These are phyloP conservation scores for Pavo muticus DNA, from an alignment of 2,113 vertebrate genomes.

Conservation along the genomic window DNA sequence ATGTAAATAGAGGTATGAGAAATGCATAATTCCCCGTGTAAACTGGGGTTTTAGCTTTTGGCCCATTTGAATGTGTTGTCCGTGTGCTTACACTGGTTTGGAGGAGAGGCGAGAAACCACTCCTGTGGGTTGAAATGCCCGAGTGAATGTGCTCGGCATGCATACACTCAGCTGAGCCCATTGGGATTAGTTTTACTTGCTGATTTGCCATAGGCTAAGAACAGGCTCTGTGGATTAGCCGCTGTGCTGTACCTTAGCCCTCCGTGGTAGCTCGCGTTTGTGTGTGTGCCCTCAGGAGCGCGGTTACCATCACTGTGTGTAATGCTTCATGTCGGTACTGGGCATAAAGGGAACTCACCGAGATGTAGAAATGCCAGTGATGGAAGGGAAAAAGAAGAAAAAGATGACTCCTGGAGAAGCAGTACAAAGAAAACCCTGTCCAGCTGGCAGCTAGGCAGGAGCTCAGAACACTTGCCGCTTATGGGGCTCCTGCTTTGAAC, in stretches of 20 bases:
- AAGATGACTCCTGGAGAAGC: neutral
- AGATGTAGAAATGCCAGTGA: neutral
- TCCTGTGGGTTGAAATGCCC: neutral
- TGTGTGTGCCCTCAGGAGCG: neutral
- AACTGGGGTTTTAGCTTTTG: neutral
- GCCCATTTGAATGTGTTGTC: neutral
- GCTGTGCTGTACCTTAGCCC: neutral
- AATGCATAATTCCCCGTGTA: neutral
- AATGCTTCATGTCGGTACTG: neutral
- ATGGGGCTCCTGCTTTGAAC: neutral
- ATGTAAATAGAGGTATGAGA: neutral
- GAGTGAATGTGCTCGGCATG: neutral
- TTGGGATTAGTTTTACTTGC: neutral
- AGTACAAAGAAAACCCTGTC: neutral
- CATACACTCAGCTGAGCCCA: rapidly evolving
- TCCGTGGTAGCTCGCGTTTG: neutral
- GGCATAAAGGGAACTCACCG: neutral
- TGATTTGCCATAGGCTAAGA: neutral
- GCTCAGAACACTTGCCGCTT: neutral
- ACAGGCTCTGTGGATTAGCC: neutral
- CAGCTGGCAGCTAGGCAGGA: neutral
- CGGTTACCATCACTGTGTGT: neutral
- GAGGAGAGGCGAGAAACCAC: neutral
- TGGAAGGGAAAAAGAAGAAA: neutral
- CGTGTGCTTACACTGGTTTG: rapidly evolving